Evolutionary conservation across 2,113 vertebrate species (phyloP), one percentile per base, ranked within the genome.

Genomic region (Tricholaema leucomelas): DNA sequence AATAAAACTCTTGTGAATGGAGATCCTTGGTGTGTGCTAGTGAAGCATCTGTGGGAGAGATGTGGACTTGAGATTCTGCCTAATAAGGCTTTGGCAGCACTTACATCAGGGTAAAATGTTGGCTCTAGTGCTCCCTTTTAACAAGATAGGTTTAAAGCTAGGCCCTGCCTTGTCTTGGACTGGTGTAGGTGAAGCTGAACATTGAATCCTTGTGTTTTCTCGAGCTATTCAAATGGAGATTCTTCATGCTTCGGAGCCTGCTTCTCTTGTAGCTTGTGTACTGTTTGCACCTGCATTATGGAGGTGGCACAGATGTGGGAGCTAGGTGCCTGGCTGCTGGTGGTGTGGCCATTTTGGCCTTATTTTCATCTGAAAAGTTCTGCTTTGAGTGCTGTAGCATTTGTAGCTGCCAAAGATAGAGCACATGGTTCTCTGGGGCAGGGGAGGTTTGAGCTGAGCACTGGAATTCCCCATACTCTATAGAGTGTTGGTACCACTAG

Each of bases 1-100:
- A 96, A 97, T 96, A 95, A 97, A 96, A 78, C 36, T 33, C 54
- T 65, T 81, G 82, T 92, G 79, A 93, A 73, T 38, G 27, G 71
- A 93, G 15, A 16, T 30, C 7, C 23, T n/a, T 25, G 31, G 40
- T 70, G 71, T 87, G 54, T 70, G 10, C 69, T 74, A 76, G 60
- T 5, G 36, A 15, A 77, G 48, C 13, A 40, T 21, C 33, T 36
- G 23, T 59, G 50, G 38, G 42, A 59, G 86, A 55, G 30, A 25
- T 30, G 2, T 24, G 74, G 56, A 60, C 25, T 36, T 88, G 60
- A 67, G n/a, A 48, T 31, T 87, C 33, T 77, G 65, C 35, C 13
- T 38, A 17, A 7, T 16, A 21, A 71, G 15, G 48, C 38, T 64
- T 36, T 67, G n/a, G 67, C 48, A 81, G 54, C 12, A 46, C 40